Base-by-base conservation (phyloP, 2,888 invertebrate genomes). In the Epinotia brunnichana region DNA sequence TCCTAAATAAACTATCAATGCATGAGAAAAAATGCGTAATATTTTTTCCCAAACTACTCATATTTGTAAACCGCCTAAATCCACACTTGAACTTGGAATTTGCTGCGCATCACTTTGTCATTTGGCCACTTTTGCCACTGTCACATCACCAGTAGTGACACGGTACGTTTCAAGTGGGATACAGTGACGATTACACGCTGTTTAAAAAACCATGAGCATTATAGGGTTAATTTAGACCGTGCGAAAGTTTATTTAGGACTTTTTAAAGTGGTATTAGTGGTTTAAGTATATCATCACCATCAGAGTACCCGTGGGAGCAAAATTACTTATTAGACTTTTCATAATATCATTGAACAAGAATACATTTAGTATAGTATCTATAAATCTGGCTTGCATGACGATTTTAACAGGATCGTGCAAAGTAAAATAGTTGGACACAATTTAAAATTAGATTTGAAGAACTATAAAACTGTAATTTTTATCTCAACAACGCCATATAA, bases 131-230 rank as follows among this genome's bases (percentile, higher is more conserved):
- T 51, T 57, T 29, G 74, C 79, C 77, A 78, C 83, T 81, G 80
- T 76, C 77, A 81, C 17, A 74, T 79, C 75, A 78, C 83, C 77
- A 70, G 77, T 76, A 81, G 81, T 81, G 89, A 85, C 91, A 91
- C 91, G 90, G 82, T 80, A 82, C 21, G 51, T 3, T 78, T 89
- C 84, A 83, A 91, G 91, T 88, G 87, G 90, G 87, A 90, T 90
- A 81, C 83, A 82, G 77, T 80, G 78, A 80, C 83, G 85, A 85
- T 85, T 81, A 85, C 79, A 84, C 76, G 76, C 75, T 82, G 80
- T 83, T 87, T 85, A 86, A 84, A 86, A 80, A 82, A 78, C 80
- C 75, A 77, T 78, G 74, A 73, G 74, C 61, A 69, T 75, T 78
- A 80, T 81, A 82, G 84, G 84, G 83, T 82, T 83, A 80, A 81